Base-by-base conservation (phyloP, 2,888 invertebrate species). In the Lampropteryx suffumata region DNA sequence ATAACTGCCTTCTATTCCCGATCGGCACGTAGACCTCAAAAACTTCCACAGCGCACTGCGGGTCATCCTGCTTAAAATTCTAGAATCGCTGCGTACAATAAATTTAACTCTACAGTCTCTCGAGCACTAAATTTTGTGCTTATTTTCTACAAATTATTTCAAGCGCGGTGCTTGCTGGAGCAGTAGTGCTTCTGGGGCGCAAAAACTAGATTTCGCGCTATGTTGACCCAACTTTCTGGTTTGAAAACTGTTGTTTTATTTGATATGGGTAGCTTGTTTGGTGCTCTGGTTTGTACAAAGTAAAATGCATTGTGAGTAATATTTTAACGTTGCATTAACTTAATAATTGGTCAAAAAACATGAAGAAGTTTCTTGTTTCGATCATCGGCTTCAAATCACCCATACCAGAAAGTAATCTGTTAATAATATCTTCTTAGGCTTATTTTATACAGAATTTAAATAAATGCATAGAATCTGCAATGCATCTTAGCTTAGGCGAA, bases 91-190 rank as follows among this genome's bases (percentile, higher is more conserved):
- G 69, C 78, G 79, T 77, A 76, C 84, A 78, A 83, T 84, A 84
- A 85, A 86, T 85, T 84, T 67, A 72, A 73, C 75, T 79, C 68
- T 57, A 59, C 65, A 69, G 71, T 77, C 76, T 63, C 69, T 49
- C 65, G 67, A 63, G 74, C 67, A 76, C 75, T 80, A 80, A 83
- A 84, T 83, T 84, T 76, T 47, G 71, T 71, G 75, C 76, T 79
- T 82, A 81, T 82, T 81, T 81, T 72, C 73, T 65, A 76, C 79
- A 84, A 84, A 84, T 84, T 83, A 83, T 81, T 82, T 79, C 64
- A 70, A 73, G 62, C 70, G 61, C 64, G 65, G 45, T 50, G 10
- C 40, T 37, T 39, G 29, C 28, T 43, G 42, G 30, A 36, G 48
- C 44, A 52, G 52, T 27, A 50, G 50, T 47, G 54, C 49, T 52